Evolutionary conservation across 2,113 vertebrate species (phyloP), one percentile per base, ranked within the genome.

Genomic region (Toxotes jaculatrix): DNA sequence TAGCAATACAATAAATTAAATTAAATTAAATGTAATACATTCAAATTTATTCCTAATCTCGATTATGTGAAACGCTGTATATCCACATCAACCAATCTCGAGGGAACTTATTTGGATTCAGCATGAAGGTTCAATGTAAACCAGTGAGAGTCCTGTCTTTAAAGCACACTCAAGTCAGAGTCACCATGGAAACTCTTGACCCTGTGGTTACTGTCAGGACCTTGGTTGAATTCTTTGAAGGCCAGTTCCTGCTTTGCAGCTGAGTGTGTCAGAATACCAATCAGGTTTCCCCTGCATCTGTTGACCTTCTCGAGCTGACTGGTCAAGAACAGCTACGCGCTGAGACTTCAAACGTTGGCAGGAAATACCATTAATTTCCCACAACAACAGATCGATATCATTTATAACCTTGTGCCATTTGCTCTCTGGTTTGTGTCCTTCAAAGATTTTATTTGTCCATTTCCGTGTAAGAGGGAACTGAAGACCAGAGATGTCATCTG

Each of bases 191-290:
- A 79, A 77, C 65, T 12, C 12, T 14, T 74, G 76, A 87, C 81
- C 75, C 67, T 10, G 40, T 49, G 66, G 69, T 79, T 65, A 79
- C 75, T 60, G 63, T 63, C 82, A 86, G 80, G 67, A 80, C 80
- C 73, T 86, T n/a, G 69, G 88, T 49, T 76, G 83, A 83, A 86
- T 83, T 86, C 68, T 84, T 86, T 38, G 47, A 88, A 80, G 53
- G 81, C 83, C 51, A 43, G 32, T 43, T 34, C 47, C 60, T 61
- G 8, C 60, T 80, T 82, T 79, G 61, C 71, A 87, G 57, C 70
- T 7, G 74, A 89, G 74, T 80, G 81, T 77, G 80, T 74, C 21
- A 59, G 82, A 87, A 91, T 68, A 87, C 45, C 83, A 74, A 45
- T 71, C 83, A 83, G 67, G 66, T 57, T 71, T 79, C 76, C 10